A percentile compares a stretch with the other conserved stretches of the same genome.
phyloP scores from a whole-genome alignment of 2,797 vertebrate genomes.

The Chiloscyllium punctatum region DNA sequence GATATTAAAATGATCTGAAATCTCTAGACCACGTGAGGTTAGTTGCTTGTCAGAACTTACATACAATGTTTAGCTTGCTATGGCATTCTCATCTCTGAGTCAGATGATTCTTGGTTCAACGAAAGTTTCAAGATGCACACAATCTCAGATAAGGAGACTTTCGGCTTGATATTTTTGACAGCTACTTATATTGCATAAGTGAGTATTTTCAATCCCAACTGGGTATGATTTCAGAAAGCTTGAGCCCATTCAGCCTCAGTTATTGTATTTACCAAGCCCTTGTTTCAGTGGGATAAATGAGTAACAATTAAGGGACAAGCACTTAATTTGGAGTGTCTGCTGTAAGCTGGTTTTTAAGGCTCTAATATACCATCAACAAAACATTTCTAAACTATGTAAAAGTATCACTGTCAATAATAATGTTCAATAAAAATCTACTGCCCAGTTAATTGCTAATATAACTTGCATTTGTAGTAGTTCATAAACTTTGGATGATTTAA shows the following conservation, averaged over 20 bases:
- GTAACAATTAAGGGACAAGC: background rate
- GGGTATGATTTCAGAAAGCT: background rate
- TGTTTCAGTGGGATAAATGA: constrained; percentile 1
- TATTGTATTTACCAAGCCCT: background rate
- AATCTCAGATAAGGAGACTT: background rate
- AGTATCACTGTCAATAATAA: background rate
- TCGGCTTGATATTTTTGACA: background rate
- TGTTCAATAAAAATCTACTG: background rate
- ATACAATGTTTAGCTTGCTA: background rate
- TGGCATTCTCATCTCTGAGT: background rate
- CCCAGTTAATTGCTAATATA: background rate
- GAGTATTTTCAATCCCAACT: background rate
- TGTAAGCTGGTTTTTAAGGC: background rate
- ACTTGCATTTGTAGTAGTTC: background rate
- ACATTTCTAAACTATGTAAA: background rate
- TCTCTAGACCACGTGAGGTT: background rate
- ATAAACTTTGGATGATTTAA: background rate
- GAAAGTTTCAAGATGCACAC: background rate
- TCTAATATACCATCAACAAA: background rate
- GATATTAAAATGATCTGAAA: background rate
- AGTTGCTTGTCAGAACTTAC: background rate
- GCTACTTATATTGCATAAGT: background rate
- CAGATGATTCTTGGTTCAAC: background rate
- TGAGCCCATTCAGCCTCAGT: background rate
- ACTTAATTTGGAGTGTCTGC: background rate